Evolutionary conservation across 2,797 vertebrate genomes (phyloP).

Genomic region (Pantherophis alleghaniensis): DNA sequence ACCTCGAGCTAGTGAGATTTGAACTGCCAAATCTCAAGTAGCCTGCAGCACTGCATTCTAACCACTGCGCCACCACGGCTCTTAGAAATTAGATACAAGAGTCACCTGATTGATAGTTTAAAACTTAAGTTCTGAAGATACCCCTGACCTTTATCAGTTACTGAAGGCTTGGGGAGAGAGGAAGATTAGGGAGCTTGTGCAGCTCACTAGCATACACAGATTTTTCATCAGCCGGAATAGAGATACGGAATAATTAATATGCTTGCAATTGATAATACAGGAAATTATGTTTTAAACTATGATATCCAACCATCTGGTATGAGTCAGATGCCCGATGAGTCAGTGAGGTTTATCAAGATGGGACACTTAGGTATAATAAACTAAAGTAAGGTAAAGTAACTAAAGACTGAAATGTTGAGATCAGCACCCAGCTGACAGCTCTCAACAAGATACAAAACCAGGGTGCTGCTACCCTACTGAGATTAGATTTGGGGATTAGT

Average conservation of each 20-base stretch:
- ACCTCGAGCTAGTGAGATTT: too few relatives aligned
- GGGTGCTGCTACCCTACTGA: neutral
- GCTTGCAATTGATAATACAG: constrained; percentile 30
- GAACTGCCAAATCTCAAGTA: too few relatives aligned
- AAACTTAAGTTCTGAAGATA: neutral
- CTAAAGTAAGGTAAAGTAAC: neutral
- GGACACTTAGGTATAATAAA: neutral
- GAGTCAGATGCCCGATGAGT: neutral
- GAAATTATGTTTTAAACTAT: constrained; percentile 45
- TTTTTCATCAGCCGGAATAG: neutral
- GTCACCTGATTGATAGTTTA: neutral
- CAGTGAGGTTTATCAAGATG: neutral
- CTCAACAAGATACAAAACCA: neutral
- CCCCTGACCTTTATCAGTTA: neutral
- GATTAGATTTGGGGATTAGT: neutral
- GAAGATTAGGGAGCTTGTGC: too few relatives aligned
- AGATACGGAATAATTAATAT: neutral
- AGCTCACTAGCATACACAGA: neutral
- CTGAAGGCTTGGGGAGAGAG: neutral
- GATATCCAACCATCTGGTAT: constrained; percentile 17
- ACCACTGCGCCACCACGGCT: too few relatives aligned
- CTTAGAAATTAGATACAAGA: neutral
- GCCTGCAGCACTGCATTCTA: too few relatives aligned
- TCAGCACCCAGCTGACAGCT: neutral
- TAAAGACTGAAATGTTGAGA: neutral